Evolutionary conservation across 2,797 vertebrate species (phyloP), one percentile per base, ranked within the genome.

Genomic region (Novumbra hubbsi): DNA sequence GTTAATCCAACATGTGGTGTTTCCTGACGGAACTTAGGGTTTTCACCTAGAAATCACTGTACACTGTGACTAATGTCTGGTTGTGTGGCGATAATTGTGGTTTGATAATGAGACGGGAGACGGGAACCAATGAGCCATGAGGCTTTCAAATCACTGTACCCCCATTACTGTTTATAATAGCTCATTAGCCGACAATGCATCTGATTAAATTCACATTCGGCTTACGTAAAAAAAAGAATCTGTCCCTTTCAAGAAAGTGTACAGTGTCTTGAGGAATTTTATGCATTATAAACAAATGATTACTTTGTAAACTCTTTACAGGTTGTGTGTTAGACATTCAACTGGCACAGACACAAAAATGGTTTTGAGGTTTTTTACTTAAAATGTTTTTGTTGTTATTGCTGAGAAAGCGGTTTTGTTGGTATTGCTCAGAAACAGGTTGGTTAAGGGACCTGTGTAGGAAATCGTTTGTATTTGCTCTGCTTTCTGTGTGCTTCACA

Each of bases 111-210:
- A 64, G 62, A 32, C 27, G 48, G 68, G 60, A 55, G 49, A n/a
- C 57, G 38, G 55, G 74, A 71, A 52, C 55, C 50, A 67, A 71
- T 76, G 66, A 55, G 28, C 34, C 49, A 57, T 45, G 70, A 34
- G 14, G 70, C 57, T 48, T 41, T 55, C 24, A 70, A 75, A 72
- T 72, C 41, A 45, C 41, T 45, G 41, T 21, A 71, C 41, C 15
- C 9, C 60, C 69, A 76, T 76, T 76, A 76, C 24, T 52, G 34
- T 57, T 19, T 71, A 19, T 34, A 28, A 34, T 45, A 50, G 69
- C 70, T 76, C 74, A 66, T 76, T 65, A 76, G 30, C 27, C n/a
- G 16, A 70, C 32, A 66, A 50, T 28, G 48, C 21, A 50, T 48
- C 68, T 30, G 48, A 70, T 70, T 70, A 32, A 70, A 70, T 17